These are phyloP conservation scores for Stictonetta naevosa DNA, from an alignment of 2,113 vertebrate genomes.

Conservation along the genomic window DNA sequence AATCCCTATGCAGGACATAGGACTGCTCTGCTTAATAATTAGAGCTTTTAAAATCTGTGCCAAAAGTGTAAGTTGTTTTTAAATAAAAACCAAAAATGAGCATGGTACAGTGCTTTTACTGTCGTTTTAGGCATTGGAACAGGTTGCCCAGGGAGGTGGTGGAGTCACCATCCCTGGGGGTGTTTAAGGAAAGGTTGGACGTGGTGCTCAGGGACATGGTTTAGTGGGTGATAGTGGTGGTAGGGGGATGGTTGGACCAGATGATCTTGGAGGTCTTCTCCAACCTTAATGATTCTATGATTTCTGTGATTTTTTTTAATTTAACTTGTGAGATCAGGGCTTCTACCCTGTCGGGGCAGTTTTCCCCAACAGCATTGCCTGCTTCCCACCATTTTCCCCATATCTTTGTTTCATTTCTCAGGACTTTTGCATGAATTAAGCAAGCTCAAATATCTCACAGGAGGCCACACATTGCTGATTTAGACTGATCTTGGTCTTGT, in stretches of 20 bases:
- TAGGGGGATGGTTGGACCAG: too few species aligned
- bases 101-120: neutral
- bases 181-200: too few species aligned
- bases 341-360: neutral
- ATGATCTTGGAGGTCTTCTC: too few species aligned
- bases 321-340: neutral
- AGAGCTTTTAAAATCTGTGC: neutral
- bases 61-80: neutral
- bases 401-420: neutral
- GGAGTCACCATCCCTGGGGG: too few species aligned
- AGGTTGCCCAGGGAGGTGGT: too few species aligned
- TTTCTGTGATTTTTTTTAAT: too few species aligned
- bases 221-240: too few species aligned
- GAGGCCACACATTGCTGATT: neutral
- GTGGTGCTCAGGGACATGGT: too few species aligned
- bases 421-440: neutral
- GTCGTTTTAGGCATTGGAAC: too few species aligned
- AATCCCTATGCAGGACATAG: neutral
- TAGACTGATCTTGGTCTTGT: neutral
- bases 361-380: neutral
- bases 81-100: neutral
- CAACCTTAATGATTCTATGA: too few species aligned
- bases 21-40: neutral
- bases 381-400: neutral
- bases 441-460: neutral